Evolutionary conservation across 2,888 invertebrate species (phyloP).

Genomic region (Drosophila recens): DNA sequence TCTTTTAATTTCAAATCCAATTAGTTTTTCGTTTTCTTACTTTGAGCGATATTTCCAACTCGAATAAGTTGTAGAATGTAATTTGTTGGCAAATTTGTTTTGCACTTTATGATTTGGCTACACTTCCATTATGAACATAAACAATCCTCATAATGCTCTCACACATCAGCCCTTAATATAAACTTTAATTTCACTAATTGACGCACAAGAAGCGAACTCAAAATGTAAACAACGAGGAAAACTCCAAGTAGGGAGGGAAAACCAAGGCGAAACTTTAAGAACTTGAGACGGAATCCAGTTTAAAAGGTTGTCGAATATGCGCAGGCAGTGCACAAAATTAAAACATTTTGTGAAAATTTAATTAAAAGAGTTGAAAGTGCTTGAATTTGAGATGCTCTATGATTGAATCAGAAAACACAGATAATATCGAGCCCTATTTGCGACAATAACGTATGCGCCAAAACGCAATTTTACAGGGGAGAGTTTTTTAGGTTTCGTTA

Average conservation of each 20-base stretch:
- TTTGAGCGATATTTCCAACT: not conserved
- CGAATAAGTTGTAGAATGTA: no score
- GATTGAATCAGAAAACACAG: not conserved
- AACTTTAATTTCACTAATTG: slow-evolving; percentile 57
- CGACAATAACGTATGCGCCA: no score
- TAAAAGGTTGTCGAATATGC: slow-evolving; percentile 14
- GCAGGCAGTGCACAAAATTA: slow-evolving; percentile 22
- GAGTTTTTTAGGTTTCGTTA: no score
- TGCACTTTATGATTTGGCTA: slow-evolving; percentile 7
- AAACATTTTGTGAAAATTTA: slow-evolving; percentile 54
- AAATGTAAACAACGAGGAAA: slow-evolving; percentile 21
- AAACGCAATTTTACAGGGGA: no score
- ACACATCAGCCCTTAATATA: slow-evolving; percentile 7
- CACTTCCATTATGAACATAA: slow-evolving; percentile 6
- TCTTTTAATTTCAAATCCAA: not conserved
- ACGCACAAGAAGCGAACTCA: slow-evolving; percentile 1
- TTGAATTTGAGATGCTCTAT: not conserved
- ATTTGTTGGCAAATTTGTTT: not conserved
- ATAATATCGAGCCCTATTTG: no score
- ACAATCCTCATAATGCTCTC: slow-evolving; percentile 2
- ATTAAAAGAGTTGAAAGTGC: slow-evolving; percentile 32
- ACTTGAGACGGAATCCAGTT: slow-evolving; percentile 10
- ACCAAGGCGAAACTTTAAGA: slow-evolving; percentile 7
- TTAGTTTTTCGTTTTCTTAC: not conserved
- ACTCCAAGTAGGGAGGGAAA: slow-evolving; percentile 2